Percentiles rank a stretch among this genome's conserved stretches.
Evolutionary conservation across 35 echinoderm and acorn worm genomes (phyloP).

Genomic region (Apostichopus parvimensis): DNA sequence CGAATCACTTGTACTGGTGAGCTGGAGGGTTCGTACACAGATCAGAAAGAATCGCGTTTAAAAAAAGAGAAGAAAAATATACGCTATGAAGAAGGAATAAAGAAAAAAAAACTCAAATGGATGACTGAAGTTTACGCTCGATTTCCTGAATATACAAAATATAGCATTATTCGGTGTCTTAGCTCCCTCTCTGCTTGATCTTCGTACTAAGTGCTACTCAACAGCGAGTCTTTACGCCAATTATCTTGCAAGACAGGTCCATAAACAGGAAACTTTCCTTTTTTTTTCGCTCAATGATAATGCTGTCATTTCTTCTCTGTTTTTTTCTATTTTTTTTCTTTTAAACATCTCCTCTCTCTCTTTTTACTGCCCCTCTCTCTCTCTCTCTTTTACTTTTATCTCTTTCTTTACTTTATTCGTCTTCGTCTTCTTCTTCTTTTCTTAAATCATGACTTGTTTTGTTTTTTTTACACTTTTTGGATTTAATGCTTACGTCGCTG

Average conservation of each 20-base stretch:
- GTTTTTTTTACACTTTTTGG: background rate
- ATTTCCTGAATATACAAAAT: slow-evolving; percentile 52
- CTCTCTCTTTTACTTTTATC: background rate
- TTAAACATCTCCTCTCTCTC: background rate
- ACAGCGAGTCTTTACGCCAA: slow-evolving; percentile 33
- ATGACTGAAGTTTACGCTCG: slow-evolving; percentile 38
- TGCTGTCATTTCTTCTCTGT: background rate
- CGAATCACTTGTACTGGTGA: slow-evolving; percentile 36
- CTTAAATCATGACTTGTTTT: background rate
- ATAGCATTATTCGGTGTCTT: slow-evolving; percentile 14
- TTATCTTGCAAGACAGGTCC: slow-evolving; percentile 42
- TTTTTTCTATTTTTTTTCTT: background rate
- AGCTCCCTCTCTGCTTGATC: background rate
- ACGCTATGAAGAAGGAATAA: background rate
- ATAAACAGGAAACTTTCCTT: background rate
- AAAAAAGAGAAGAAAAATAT: background rate
- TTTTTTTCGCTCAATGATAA: slow-evolving; percentile 17
- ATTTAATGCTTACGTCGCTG: background rate
- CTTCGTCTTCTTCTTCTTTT: background rate
- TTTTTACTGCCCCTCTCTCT: background rate
- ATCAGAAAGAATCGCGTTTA: slow-evolving; percentile 4
- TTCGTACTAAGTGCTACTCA: slow-evolving; percentile 32
- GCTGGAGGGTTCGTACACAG: slow-evolving; percentile 13
- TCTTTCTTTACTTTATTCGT: background rate
- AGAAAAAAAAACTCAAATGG: background rate